phyloP scores from a whole-genome alignment of 2,888 invertebrate genomes.

The Dicyrtomina minuta region DNA sequence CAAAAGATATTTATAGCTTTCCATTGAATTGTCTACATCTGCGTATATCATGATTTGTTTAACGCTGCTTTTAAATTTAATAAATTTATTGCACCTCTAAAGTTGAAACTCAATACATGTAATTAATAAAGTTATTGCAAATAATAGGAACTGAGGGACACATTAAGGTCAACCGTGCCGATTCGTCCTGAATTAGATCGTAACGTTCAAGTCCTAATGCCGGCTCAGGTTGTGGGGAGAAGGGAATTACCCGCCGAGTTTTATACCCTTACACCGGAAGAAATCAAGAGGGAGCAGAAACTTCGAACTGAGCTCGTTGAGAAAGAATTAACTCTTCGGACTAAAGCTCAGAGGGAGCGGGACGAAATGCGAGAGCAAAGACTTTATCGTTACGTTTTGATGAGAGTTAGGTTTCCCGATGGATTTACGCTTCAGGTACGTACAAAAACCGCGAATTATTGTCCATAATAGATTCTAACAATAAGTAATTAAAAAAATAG shows the following conservation, averaged over 20 bases:
- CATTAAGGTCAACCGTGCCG: constrained; percentile 74
- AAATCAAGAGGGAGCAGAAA: constrained; percentile 79
- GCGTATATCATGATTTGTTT: too few species aligned
- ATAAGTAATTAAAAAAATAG: too few species aligned
- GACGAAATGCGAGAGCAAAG: constrained; percentile 78
- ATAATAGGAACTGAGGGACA: constrained; percentile 69
- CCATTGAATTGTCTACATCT: too few species aligned
- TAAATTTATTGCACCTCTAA: too few species aligned
- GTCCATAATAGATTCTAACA: too few species aligned
- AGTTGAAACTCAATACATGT: background rate
- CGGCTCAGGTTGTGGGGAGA: constrained; percentile 70
- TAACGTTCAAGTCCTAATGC: constrained; percentile 78
- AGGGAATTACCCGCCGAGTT: constrained; percentile 79
- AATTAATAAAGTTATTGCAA: background rate
- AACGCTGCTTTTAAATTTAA: too few species aligned
- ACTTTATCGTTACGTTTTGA: constrained; percentile 80
- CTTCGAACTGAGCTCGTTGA: constrained; percentile 75
- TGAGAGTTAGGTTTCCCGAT: constrained; percentile 86
- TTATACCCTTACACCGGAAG: constrained; percentile 77
- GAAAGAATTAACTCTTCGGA: constrained; percentile 77
- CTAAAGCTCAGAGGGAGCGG: constrained; percentile 92
- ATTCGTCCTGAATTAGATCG: constrained; percentile 82
- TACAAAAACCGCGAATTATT: too few species aligned
- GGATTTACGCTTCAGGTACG: constrained; percentile 78
- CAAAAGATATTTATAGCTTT: too few species aligned